Percentiles rank a stretch among this genome's conserved stretches.
Evolutionary conservation across 1,140 invertebrate species (phyloP).

Genomic region (Maniola jurtina): DNA sequence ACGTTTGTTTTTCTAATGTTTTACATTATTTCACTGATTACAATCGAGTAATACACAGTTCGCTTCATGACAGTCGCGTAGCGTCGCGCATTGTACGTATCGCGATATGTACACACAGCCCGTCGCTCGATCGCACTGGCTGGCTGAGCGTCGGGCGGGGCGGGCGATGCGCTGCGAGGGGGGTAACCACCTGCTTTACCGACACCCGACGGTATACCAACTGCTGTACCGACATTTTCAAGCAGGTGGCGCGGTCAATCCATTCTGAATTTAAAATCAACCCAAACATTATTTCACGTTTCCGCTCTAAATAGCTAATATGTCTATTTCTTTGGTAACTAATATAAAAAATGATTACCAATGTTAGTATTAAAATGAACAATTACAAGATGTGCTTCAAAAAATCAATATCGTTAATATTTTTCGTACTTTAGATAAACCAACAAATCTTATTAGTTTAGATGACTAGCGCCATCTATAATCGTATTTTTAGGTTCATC

Average conservation of each 20-base stretch:
- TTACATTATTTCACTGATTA: constrained; percentile 76
- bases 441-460: not conserved
- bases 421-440: too few relatives aligned
- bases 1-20: constrained; percentile 44
- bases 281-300: not conserved
- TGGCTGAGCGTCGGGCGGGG: constrained; percentile 45
- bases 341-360: too few relatives aligned
- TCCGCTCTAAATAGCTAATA: too few relatives aligned
- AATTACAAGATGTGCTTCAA: not conserved
- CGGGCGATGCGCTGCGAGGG: constrained; percentile 44
- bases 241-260: constrained; percentile 50
- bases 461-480: constrained; percentile 21
- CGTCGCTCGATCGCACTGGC: constrained; percentile 69
- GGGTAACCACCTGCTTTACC: constrained; percentile 45
- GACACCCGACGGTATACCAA: constrained; percentile 28
- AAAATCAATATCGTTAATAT: not conserved
- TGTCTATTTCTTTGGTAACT: too few relatives aligned
- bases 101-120: constrained; percentile 49
- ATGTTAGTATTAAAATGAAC: too few relatives aligned
- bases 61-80: constrained; percentile 62
- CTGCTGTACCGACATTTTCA: constrained; percentile 50
- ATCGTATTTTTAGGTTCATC: not conserved
- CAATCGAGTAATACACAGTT: constrained; percentile 53
- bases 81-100: constrained; percentile 57
- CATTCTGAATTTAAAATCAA: constrained; percentile 10